These are phyloP conservation scores for Geococcyx californianus DNA, from an alignment of 2,113 vertebrate genomes.

Conservation along the genomic window DNA sequence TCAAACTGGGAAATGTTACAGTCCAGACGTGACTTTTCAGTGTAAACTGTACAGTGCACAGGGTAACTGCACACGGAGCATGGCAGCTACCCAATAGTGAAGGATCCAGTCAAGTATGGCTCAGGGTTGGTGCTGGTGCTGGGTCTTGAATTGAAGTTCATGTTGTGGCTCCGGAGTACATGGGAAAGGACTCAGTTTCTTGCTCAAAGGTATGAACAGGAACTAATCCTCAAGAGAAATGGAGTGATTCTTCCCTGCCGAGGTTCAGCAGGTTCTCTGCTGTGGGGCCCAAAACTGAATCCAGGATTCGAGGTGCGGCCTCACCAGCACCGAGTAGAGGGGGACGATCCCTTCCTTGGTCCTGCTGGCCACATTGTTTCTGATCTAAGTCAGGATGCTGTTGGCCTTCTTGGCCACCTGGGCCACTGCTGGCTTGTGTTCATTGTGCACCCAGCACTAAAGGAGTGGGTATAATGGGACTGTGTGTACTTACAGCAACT, in stretches of 20 bases:
- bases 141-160: not conserved
- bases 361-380: too few species aligned
- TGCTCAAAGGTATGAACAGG: not conserved
- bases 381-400: too few species aligned
- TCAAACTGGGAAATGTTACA: not conserved
- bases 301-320: too few species aligned
- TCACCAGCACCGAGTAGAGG: too few species aligned
- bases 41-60: not conserved
- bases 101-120: not conserved
- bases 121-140: not conserved
- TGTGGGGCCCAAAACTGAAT: not conserved
- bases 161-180: not conserved
- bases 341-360: too few species aligned
- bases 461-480: not conserved
- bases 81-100: not conserved
- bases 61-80: not conserved
- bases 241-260: not conserved
- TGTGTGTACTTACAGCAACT: not conserved
- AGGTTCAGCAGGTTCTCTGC: not conserved
- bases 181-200: not conserved
- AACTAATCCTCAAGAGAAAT: not conserved
- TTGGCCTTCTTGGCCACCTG: too few species aligned
- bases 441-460: too few species aligned
- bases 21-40: not conserved
- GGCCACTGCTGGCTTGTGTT: too few species aligned